Base-by-base conservation (phyloP, 1,140 invertebrate genomes). In the Centruroides vittatus region DNA sequence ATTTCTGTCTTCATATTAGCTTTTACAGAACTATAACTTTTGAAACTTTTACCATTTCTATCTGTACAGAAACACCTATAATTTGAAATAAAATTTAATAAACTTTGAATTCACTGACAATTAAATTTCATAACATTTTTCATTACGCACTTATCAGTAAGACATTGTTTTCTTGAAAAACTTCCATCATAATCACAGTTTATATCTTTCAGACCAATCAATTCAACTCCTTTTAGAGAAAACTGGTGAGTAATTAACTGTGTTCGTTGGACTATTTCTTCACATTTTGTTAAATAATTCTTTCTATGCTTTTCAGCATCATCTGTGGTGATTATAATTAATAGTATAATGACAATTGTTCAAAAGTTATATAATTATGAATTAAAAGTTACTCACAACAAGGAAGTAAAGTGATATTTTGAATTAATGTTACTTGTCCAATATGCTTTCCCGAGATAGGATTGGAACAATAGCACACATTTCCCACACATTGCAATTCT, bases 171-270 rank as follows among this genome's bases (percentile, higher is more conserved):
- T 7, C 47, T 8, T 4, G 53, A 56, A 35, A 53, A 60, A 8
- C 46, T 60, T 50, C 59, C 59, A 50, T 60, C 59, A 5, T 35
- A 46, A 60, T 60, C 59, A 50, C 59, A 60, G 9, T 47, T 35
- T 3, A 56, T 6, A 7, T 5, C 50, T 49, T 56, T 35, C 7
- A 50, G 11, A 11, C 47, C 54, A 3, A 41, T 23, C 5, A 60
- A 11, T 34, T 60, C 13, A 6, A 60, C 8, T 23, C 59, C 59
- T 41, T 60, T 60, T 2, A 50, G 35, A 36, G 9, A 5, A 23
- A 60, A 60, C 23, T 50, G 47, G 13, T 55, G 49, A 23, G 6
- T 53, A 36, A 60, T 47, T 10, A 1, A 23, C 12, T n/a, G 6
- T 5, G 7, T 3, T 10, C 59, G 48, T 6, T 55, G 47, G 4